These are phyloP conservation scores for Nemotelus pantherinus DNA, from an alignment of 2,888 invertebrate species.

Conservation along the genomic window DNA sequence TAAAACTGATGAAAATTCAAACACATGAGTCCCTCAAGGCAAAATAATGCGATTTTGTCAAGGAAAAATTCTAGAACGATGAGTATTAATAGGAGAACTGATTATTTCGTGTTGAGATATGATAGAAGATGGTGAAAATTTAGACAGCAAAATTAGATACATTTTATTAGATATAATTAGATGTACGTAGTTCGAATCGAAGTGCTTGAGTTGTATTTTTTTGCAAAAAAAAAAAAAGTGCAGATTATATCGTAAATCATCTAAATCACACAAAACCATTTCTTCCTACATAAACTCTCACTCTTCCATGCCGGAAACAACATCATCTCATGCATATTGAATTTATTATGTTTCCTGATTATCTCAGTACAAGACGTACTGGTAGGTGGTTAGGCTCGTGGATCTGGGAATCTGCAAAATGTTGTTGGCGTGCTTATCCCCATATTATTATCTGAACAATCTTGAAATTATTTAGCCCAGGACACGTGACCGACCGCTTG, in stretches of 20 bases:
- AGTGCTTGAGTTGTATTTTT: too few species aligned
- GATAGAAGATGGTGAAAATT: too few species aligned
- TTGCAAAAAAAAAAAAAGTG: too few species aligned
- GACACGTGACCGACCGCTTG: slow-evolving; percentile 41
- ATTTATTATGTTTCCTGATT: neutral
- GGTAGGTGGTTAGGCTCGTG: neutral
- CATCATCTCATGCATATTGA: slow-evolving; percentile 22
- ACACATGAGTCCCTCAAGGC: slow-evolving; percentile 4
- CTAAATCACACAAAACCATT: too few species aligned
- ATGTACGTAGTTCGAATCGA: too few species aligned
- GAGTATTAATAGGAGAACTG: too few species aligned
- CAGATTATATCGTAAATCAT: too few species aligned
- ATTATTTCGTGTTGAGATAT: too few species aligned
- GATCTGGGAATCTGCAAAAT: slow-evolving; percentile 1
- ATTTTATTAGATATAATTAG: too few species aligned
- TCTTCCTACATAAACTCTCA: too few species aligned
- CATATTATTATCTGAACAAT: slow-evolving; percentile 34
- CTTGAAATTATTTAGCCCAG: slow-evolving; percentile 41
- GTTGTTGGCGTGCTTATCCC: slow-evolving; percentile 1
- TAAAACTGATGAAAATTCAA: slow-evolving; percentile 18
- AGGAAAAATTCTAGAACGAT: too few species aligned
- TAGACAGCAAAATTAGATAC: too few species aligned
- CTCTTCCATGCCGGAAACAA: neutral
- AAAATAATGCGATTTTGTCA: neutral
- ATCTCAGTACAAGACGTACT: neutral